phyloP scores from a whole-genome alignment of 2,113 vertebrate species.

The Pachycephala philippinensis region DNA sequence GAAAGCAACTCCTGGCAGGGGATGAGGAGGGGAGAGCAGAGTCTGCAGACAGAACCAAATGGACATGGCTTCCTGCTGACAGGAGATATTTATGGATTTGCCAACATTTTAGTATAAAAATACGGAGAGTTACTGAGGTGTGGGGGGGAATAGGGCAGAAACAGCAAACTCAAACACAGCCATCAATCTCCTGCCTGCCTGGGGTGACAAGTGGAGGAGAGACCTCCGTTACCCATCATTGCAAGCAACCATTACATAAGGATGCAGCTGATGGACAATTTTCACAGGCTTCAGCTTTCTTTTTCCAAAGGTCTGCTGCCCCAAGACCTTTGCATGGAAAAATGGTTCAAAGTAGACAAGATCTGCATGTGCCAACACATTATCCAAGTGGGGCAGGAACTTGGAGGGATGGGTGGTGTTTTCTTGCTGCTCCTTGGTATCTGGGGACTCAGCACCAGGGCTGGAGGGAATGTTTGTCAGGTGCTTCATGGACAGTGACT shows the following conservation, averaged over 20 bases:
- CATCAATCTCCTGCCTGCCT: constrained; percentile 38
- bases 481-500: neutral
- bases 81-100: constrained; percentile 56
- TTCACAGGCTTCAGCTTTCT: neutral
- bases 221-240: neutral
- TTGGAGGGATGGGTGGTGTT: neutral
- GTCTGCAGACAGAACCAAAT: neutral
- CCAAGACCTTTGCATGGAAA: neutral
- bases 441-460: neutral
- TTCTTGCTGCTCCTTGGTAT: neutral
- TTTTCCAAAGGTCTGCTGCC: neutral
- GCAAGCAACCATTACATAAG: neutral
- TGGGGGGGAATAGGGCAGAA: neutral
- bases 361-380: rapidly evolving
- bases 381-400: neutral
- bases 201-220: neutral
- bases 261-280: neutral
- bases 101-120: constrained; percentile 45
- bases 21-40: neutral
- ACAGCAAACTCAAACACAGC: constrained; percentile 22
- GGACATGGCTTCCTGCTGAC: constrained; percentile 36
- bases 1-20: neutral
- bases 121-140: constrained; percentile 26
- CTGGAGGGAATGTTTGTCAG: neutral
- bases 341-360: neutral